Base-by-base conservation (phyloP, 2,797 vertebrate species). In the Distichodus sexfasciatus region DNA sequence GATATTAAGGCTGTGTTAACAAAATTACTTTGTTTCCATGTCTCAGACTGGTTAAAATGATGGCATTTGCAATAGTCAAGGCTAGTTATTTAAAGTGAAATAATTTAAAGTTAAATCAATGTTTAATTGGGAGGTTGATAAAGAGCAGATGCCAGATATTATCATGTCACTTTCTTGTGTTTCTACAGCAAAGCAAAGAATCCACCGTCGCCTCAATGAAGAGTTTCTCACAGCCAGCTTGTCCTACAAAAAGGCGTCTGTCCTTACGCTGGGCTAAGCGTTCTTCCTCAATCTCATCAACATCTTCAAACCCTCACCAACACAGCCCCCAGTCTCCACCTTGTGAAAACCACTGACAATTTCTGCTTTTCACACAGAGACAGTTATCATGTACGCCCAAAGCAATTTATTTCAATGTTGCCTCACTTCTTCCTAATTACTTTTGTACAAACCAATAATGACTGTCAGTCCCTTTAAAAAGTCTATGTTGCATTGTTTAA, bases 261-360 rank as follows among this genome's bases (percentile, higher is more conserved):
- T 96, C 97, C 26, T 95, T 96, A 59, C 89, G 96, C 79, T 98
- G 97, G 97, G 96, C 95, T 57, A 89, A 89, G 61, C 90, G 89
- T 74, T 88, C 88, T 19, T 74, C 87, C 4, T 79, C 84, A 6
- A 78, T 84, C 2, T 76, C 82, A 51, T 84, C 87, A 58, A 51
- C 80, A 24, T 85, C 87, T 7, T 80, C 87, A 84, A 81, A 0
- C 76, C 79, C 59, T 83, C 84, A 28, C 74, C 88, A 3, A 58
- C 75, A 17, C 79, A 79, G 58, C 70, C 80, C 31, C 71, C 83
- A 60, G 69, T 78, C 50, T 79, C 86, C 2, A 72, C 81, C 0
- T 85, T 88, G 73, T 90, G 73, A 72, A 86, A 87, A 80, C 84
- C 59, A 6, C 88, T 86, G 53, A 78, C 87, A 66, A 80, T 87